Base-by-base conservation (phyloP, 2,888 invertebrate genomes). In the Cryptophagus acutangulus region DNA sequence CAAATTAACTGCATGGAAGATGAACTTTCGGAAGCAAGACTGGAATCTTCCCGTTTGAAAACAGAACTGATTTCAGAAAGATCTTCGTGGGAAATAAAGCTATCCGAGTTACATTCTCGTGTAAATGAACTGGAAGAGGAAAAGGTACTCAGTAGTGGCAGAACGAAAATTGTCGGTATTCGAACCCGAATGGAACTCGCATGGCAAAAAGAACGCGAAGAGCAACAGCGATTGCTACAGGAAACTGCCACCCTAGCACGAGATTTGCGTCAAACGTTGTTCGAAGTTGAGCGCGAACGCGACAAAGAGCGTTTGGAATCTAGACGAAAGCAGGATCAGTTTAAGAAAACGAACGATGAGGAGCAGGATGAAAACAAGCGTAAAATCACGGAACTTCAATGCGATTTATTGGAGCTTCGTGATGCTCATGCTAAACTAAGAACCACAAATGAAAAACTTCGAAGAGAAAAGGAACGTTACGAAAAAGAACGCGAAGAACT, bases 141-240 rank as follows among this genome's bases (percentile, higher is more conserved):
- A 49, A 78, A 88, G 29, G 75, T 91, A 37, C 72, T 93, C 17
- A 82, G 82, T 10, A 84, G 86, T 16, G 91, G 92, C 1, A 75
- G 92, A 45, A 85, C 88, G 1, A 85, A 90, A 61, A 84, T 90
- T 47, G 86, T 88, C 0, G 92, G 91, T 2, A 73, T 88, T 54
- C 84, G 87, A 58, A 88, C 92, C 1, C 81, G 87, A 37, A 82
- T 93, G 77, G 92, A 93, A 65, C 72, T 93, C 10, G 89, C 91
- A 0, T 93, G 93, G 93, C 91, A 91, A 61, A 93, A 91, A 64
- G 93, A 93, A 67, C 75, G 93, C 14, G 90, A 91, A 65, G 92
- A 93, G 58, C 90, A 91, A 58, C 91, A 91, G 54, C 74, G 91
- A n/a, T 69, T 93, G 25, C 70, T 93, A 17, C 89, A 90, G 63